A percentile compares a stretch with the other conserved stretches of the same genome.
Conservation (phyloP, 2,797 vertebrate genomes). For the Cephalopachus bancanus region DNA sequence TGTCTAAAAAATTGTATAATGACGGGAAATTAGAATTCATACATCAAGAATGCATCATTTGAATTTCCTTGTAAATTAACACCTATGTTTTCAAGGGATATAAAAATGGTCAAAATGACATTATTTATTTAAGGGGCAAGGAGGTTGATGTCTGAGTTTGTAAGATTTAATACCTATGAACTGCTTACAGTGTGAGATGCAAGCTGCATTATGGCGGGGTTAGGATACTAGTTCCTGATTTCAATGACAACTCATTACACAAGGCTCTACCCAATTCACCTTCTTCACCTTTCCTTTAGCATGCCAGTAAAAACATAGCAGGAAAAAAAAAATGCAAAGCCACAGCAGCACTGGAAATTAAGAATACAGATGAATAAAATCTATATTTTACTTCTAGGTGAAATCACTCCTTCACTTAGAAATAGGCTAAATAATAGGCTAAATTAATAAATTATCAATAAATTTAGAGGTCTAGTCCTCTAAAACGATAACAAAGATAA, state of each 20-base stretch:
- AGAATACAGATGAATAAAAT: neutral
- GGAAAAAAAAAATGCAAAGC: neutral
- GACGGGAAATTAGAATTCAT: constrained; percentile 63
- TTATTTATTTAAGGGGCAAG: neutral
- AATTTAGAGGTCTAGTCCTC: neutral
- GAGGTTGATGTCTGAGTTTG: neutral
- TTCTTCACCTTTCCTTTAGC: neutral
- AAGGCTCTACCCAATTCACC: neutral
- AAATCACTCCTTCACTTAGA: neutral
- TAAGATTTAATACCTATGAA: neutral
- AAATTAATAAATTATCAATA: neutral
- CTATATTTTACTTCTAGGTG: neutral
- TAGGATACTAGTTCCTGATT: neutral
- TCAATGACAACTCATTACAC: neutral
- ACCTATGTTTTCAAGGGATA: constrained; percentile 11
- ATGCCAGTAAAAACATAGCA: neutral
- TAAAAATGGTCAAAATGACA: constrained; percentile 29
- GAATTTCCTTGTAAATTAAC: constrained; percentile 61
- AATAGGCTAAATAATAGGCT: neutral
- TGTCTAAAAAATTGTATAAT: constrained; percentile 58
- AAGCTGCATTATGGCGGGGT: accelerated
- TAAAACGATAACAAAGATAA: neutral
- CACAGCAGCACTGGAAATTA: neutral
- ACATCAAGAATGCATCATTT: constrained; percentile 46
- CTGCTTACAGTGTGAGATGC: neutral